These are phyloP conservation scores for Micrastur ruficollis DNA, from an alignment of 2,797 vertebrate genomes.

Conservation along the genomic window DNA sequence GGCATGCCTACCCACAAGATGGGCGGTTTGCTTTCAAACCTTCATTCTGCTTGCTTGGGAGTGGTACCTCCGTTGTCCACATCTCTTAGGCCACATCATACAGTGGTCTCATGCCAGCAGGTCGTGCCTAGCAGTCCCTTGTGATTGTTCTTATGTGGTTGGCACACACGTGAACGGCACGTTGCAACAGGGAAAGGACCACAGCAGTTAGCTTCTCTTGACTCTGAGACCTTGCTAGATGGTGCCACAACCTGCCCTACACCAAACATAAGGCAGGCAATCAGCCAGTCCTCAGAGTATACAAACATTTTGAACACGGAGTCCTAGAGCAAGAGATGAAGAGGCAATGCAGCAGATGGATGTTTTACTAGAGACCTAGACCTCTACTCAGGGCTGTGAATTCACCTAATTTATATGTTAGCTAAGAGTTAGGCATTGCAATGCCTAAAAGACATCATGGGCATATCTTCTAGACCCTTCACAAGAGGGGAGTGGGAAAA, in stretches of 20 bases:
- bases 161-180: background rate
- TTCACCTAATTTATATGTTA: background rate
- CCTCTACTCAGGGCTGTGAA: background rate
- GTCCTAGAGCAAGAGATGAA: background rate
- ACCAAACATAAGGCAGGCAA: background rate
- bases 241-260: background rate
- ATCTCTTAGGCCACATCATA: background rate
- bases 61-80: background rate
- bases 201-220: background rate
- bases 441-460: background rate
- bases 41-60: background rate
- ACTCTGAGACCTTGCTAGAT: background rate
- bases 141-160: background rate
- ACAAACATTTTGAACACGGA: background rate
- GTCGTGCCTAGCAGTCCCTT: background rate
- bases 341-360: background rate
- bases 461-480: background rate
- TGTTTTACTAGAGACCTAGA: background rate
- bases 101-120: background rate
- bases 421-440: background rate
- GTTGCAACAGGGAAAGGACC: background rate
- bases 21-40: background rate
- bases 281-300: background rate
- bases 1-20: background rate
- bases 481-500: background rate